Evolutionary conservation across 1,140 invertebrate species (phyloP).

Genomic region (Pogonomyrmex californicus): DNA sequence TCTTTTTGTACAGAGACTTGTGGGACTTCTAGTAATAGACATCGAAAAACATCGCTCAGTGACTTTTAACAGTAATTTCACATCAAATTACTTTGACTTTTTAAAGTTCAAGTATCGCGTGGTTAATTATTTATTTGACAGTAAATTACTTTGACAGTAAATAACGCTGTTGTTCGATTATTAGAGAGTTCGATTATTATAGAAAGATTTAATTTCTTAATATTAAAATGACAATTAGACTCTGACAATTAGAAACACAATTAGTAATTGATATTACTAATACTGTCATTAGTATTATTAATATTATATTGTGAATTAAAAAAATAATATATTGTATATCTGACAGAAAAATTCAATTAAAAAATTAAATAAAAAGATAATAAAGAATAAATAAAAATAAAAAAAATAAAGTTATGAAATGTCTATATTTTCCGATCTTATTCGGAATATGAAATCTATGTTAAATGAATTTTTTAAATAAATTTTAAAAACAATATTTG

Average conservation of each 20-base stretch:
- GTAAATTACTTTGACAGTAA: too few species aligned
- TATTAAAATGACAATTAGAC: background rate
- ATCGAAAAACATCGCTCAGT: slow-evolving; percentile 1
- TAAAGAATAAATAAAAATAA: too few species aligned
- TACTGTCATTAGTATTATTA: background rate
- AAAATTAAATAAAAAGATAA: too few species aligned
- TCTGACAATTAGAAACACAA: background rate
- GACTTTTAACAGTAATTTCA: slow-evolving; percentile 19
- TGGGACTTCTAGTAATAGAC: background rate
- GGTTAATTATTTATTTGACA: background rate
- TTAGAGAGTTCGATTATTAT: background rate
- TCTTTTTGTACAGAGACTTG: background rate
- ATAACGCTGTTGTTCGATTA: too few species aligned
- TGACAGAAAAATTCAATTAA: background rate
- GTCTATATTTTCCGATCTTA: too few species aligned
- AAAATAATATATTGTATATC: background rate
- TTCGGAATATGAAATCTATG: too few species aligned
- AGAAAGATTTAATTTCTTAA: background rate
- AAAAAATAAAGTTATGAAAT: too few species aligned
- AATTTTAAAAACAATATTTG: too few species aligned
- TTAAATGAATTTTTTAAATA: too few species aligned
- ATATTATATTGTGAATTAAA: background rate
- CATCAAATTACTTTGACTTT: too few species aligned
- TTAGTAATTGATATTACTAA: background rate
- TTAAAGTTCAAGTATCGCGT: background rate